Percentiles rank a stretch among this genome's conserved stretches.
These are phyloP conservation scores for Eretmochelys imbricata DNA, from an alignment of 2,113 vertebrate genomes.

Conservation along the genomic window DNA sequence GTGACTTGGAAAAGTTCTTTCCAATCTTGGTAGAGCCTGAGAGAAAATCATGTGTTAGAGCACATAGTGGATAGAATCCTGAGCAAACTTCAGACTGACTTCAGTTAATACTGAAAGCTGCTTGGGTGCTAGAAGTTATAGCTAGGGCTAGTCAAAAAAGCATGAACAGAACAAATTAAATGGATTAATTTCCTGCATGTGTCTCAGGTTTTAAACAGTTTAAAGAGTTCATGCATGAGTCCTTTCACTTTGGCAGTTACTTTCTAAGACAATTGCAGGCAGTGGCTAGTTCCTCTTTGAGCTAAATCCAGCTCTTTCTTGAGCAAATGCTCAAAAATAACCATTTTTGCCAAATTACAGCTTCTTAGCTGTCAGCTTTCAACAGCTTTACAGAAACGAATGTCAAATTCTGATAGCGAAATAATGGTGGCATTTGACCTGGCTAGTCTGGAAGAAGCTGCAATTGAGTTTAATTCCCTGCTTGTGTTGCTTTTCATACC, in stretches of 20 bases:
- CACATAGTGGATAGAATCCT: slow-evolving; percentile 14
- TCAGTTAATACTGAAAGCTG: slow-evolving; percentile 31
- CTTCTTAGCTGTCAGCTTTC: slow-evolving; percentile 39
- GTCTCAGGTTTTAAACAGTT: slow-evolving; percentile 47
- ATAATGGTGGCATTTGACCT: not conserved
- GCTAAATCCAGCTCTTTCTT: slow-evolving; percentile 68
- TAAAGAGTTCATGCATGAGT: slow-evolving; percentile 16
- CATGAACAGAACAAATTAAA: slow-evolving; percentile 16
- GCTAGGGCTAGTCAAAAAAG: slow-evolving; percentile 45
- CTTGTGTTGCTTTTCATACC: not conserved
- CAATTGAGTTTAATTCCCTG: not conserved
- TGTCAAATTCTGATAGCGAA: not conserved
- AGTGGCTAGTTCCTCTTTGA: slow-evolving; percentile 30
- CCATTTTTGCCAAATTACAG: slow-evolving; percentile 53
- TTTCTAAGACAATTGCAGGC: slow-evolving; percentile 69
- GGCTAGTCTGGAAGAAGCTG: not conserved
- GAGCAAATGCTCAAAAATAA: slow-evolving; percentile 66
- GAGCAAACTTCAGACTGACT: slow-evolving; percentile 29
- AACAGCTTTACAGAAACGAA: not conserved
- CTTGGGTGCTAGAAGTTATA: slow-evolving; percentile 38
- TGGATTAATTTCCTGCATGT: slow-evolving; percentile 52
- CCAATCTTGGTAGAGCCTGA: not conserved
- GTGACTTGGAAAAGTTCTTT: not conserved
- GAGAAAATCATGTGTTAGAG: not conserved
- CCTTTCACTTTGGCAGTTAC: slow-evolving; percentile 28